Percentiles rank a stretch among this genome's conserved stretches.
phyloP scores from a whole-genome alignment of 2,797 vertebrate species.

The Strix occidentalis region DNA sequence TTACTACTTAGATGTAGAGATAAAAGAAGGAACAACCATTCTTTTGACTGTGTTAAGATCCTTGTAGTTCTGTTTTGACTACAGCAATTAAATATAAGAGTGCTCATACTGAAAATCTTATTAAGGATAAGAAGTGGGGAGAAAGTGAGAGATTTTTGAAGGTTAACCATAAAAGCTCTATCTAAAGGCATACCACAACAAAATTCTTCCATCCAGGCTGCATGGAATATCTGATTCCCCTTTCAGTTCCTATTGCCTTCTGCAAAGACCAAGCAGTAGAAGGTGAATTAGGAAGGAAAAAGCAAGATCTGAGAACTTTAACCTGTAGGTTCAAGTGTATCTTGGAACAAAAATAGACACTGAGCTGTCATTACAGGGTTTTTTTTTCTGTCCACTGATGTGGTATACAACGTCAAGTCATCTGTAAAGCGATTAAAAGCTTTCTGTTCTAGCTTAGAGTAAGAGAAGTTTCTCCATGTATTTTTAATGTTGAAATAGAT shows the following conservation, averaged over 20 bases:
- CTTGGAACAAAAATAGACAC: neutral
- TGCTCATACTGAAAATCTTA: conserved; percentile 11
- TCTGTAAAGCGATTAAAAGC: neutral
- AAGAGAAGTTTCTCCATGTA: neutral
- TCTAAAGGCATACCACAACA: neutral
- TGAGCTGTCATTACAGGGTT: neutral
- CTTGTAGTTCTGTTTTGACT: conserved; percentile 37
- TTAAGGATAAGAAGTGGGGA: conserved; percentile 1
- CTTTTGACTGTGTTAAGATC: neutral
- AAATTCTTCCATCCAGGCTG: neutral
- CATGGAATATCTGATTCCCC: neutral
- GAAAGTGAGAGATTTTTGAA: conserved; percentile 35
- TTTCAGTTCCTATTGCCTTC: neutral
- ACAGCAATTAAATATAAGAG: neutral
- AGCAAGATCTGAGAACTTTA: neutral
- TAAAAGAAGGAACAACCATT: neutral
- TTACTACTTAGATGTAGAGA: neutral
- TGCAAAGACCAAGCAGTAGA: neutral
- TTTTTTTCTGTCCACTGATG: neutral
- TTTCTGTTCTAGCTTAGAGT: neutral
- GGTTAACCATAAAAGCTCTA: neutral
- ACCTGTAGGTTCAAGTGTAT: neutral
- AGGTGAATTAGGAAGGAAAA: neutral
- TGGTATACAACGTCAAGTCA: neutral
- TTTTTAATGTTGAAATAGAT: neutral